These are phyloP conservation scores for Idaea biselata DNA, from an alignment of 2,888 invertebrate species.

Conservation along the genomic window DNA sequence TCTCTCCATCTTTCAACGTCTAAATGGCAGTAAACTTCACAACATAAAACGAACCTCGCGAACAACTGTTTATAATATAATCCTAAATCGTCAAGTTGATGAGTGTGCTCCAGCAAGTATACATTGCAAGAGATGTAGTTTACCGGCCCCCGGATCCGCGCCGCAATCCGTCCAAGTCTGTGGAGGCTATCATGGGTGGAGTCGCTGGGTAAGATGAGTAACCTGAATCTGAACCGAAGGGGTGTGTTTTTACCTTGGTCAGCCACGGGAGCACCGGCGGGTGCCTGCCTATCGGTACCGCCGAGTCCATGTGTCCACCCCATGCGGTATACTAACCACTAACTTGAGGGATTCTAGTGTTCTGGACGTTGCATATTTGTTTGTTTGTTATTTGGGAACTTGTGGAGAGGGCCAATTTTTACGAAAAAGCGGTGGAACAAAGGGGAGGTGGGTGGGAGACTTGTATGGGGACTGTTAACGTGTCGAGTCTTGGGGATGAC, in stretches of 20 bases:
- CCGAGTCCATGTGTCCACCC: no score
- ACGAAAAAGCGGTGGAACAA: no score
- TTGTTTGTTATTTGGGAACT: no score
- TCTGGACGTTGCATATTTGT: not conserved
- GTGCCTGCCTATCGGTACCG: no score
- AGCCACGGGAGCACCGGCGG: no score
- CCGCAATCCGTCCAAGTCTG: not conserved
- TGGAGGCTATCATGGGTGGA: not conserved
- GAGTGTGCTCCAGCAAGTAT: not conserved
- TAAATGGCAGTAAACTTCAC: not conserved
- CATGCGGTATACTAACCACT: not conserved
- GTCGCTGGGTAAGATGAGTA: not conserved
- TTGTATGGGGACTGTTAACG: not conserved
- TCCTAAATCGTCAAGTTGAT: not conserved
- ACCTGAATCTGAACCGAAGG: no score
- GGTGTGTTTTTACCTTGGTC: not conserved
- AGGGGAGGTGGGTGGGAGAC: not conserved
- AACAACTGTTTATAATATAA: not conserved
- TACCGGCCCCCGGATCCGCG: not conserved
- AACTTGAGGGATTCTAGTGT: not conserved
- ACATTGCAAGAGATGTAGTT: not conserved
- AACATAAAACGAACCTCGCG: not conserved
- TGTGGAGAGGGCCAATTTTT: no score
- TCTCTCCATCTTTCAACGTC: no score
- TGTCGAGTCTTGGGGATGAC: not conserved